A percentile compares a stretch with the other conserved stretches of the same genome.
Conservation (phyloP, 2,113 vertebrate species). For the Ameiurus melas region DNA sequence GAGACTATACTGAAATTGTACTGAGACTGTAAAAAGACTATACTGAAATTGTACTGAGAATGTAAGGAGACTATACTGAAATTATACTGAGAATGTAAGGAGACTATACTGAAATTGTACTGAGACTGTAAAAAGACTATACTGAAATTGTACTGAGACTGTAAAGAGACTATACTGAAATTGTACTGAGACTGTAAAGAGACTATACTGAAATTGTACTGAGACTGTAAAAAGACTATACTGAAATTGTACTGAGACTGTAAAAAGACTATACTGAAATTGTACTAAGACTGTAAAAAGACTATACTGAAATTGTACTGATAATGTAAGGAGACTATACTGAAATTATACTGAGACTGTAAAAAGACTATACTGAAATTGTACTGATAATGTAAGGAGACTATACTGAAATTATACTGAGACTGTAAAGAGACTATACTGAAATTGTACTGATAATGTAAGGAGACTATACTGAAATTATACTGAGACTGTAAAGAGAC, state of each 20-base stretch:
- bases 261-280: too few species aligned
- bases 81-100: neutral
- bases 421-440: too few species aligned
- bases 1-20: neutral
- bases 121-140: too few species aligned
- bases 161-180: too few species aligned
- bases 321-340: neutral
- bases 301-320: neutral
- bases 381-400: too few species aligned
- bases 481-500: neutral
- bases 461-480: neutral
- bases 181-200: neutral
- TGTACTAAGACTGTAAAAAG: too few species aligned
- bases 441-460: neutral
- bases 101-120: neutral
- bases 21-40: neutral
- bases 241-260: too few species aligned
- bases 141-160: too few species aligned
- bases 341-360: neutral
- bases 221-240: neutral
- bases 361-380: neutral
- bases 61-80: too few species aligned
- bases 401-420: too few species aligned
- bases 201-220: neutral
- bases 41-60: neutral